Evolutionary conservation across 2,888 invertebrate species (phyloP), one percentile per base, ranked within the genome.

Genomic region (Pterostichus niger): DNA sequence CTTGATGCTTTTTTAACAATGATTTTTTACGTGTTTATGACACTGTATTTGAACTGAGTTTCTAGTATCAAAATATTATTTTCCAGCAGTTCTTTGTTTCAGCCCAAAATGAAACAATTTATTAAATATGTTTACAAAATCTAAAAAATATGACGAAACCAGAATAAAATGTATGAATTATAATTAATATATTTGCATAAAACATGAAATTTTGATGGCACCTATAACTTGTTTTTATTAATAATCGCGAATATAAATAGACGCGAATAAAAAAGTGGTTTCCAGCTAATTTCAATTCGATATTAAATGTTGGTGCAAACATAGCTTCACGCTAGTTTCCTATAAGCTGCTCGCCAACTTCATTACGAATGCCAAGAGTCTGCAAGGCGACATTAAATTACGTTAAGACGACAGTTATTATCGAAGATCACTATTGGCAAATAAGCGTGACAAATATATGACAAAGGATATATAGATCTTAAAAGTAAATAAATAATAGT

Each of bases 391-490:
- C 17, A 44, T 71, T 71, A 71, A 71, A 71, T 71, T 71, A 71
- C 44, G 1, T 0, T 71, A 71, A 71, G 68, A 11, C 68, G 68
- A 71, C 68, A 71, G 40, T 71, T 71, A 71, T 71, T 71, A 17
- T 71, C 68, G 44, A 71, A 71, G 68, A 71, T 71, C 68, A 71
- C 68, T 71, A 71, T 71, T 71, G 68, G 68, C 44, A 44, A 71
- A 71, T 71, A 44, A 17, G 44, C 44, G 68, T 71, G 68, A 44
- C 68, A 71, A 71, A 71, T 71, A 10, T 11, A 46, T 71, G 44
- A 71, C 68, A 71, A 71, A 15, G 44, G 68, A 71, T 71, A 71
- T 44, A 71, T 71, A 71, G 44, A 71, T 71, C 68, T 71, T 71
- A 71, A 71, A 44, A 71, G 44, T 71, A 17, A 15, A 71, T 71